Evolutionary conservation across 2,888 invertebrate species (phyloP), one percentile per base, ranked within the genome.

Genomic region (Parnassius orleans): DNA sequence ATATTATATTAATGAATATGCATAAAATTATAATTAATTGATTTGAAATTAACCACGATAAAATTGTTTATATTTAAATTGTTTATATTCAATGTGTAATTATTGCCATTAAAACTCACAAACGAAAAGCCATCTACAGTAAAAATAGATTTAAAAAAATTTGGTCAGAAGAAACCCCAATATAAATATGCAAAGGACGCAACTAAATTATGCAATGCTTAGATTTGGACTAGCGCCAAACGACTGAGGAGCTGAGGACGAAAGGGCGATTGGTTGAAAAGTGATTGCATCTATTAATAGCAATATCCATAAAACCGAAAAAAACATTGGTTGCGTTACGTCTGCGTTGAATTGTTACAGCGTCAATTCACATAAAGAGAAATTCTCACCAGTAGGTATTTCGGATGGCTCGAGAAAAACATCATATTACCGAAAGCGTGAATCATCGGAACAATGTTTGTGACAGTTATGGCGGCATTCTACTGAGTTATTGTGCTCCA

Each of bases 361-460:
- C 42, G 51, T 44, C 53, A 43, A 53, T 63, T 51, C 60, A 41
- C 59, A 59, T 63, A 63, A 59, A 63, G 59, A 63, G 51, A 57
- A 57, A 63, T 54, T 14, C 63, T 59, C 52, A 48, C 52, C 52
- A 10, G 54, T 63, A 63, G 56, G 60, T 63, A 56, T 63, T 63
- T 60, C 59, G 54, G 53, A 14, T 48, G 48, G 75, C 58, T 76
- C 76, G 69, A 73, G 78, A 80, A 81, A 82, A 84, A 83, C 80
- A 83, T 77, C 77, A 78, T 83, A 84, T 82, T 81, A 82, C 77
- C 69, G 74, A 79, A 80, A 80, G 82, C 86, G 85, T 88, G 86
- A 87, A 87, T 88, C 87, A 87, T 83, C 78, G 72, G 82, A 82
- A 85, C 85, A 84, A 84, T 89, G 87, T 83, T 82, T 81, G 84